phyloP scores from a whole-genome alignment of 2,113 vertebrate species.

The Toxotes jaculatrix region DNA sequence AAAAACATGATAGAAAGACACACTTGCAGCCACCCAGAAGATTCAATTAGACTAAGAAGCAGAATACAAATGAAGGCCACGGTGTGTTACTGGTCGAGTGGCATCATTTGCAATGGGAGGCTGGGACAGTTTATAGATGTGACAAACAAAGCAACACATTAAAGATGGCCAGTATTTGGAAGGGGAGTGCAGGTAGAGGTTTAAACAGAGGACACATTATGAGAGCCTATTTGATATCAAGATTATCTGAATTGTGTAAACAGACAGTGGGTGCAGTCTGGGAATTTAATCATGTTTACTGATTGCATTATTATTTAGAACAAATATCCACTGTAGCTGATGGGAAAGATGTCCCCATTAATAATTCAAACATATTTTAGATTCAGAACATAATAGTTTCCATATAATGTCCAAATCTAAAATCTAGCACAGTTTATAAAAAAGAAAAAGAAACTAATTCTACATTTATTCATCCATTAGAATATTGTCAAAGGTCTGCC shows the following conservation, averaged over 20 bases:
- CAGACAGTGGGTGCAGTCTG: not conserved
- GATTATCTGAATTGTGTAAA: constrained; percentile 14
- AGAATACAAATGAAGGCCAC: constrained; percentile 62
- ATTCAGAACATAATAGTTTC: not conserved
- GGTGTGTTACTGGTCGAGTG: constrained; percentile 38
- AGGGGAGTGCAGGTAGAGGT: constrained; percentile 8
- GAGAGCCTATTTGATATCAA: constrained; percentile 12
- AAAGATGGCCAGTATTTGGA: not conserved
- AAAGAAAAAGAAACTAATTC: no score
- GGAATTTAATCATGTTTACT: constrained; percentile 27
- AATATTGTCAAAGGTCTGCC: no score
- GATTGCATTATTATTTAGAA: not conserved
- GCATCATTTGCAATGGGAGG: constrained; percentile 33
- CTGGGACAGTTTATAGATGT: constrained; percentile 37
- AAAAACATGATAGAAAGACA: constrained; percentile 34
- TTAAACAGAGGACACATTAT: constrained; percentile 12
- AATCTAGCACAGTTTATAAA: not conserved
- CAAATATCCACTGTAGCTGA: not conserved
- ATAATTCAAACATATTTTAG: not conserved
- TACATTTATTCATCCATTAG: no score
- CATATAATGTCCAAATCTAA: not conserved
- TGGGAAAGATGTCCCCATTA: not conserved
- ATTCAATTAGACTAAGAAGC: constrained; percentile 26
- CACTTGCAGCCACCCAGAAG: constrained; percentile 40
- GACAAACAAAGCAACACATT: constrained; percentile 35